Evolutionary conservation across 2,888 invertebrate genomes (phyloP).

Genomic region (Nephrotoma appendiculata): DNA sequence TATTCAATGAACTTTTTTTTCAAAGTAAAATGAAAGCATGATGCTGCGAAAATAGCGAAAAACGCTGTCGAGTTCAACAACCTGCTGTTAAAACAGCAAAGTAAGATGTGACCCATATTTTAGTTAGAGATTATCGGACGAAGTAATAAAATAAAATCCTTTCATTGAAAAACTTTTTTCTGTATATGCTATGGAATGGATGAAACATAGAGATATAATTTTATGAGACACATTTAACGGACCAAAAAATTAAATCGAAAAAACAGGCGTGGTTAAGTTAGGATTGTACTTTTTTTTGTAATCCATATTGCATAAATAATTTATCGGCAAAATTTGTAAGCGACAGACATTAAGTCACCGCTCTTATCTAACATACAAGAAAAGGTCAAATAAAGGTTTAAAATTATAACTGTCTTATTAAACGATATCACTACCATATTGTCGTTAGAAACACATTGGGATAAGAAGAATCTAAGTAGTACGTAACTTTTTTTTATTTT

Average conservation of each 20-base stretch:
- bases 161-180: not conserved
- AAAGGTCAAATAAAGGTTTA: not conserved
- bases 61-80: not conserved
- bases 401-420: not conserved
- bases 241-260: not conserved
- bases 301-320: not conserved
- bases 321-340: not conserved
- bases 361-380: not conserved
- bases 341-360: not conserved
- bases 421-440: not conserved
- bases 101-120: not conserved
- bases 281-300: not conserved
- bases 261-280: not conserved
- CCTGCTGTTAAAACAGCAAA: not conserved
- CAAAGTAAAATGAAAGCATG: no score
- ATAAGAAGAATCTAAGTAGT: no score
- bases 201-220: not conserved
- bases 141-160: not conserved
- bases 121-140: not conserved
- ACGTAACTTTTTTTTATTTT: not conserved
- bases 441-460: not conserved
- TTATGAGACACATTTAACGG: not conserved
- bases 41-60: no score
- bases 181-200: not conserved
- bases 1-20: no score